Percentiles rank a stretch among this genome's conserved stretches.
phyloP scores from a whole-genome alignment of 2,113 vertebrate species.

The Pelecanus crispus region DNA sequence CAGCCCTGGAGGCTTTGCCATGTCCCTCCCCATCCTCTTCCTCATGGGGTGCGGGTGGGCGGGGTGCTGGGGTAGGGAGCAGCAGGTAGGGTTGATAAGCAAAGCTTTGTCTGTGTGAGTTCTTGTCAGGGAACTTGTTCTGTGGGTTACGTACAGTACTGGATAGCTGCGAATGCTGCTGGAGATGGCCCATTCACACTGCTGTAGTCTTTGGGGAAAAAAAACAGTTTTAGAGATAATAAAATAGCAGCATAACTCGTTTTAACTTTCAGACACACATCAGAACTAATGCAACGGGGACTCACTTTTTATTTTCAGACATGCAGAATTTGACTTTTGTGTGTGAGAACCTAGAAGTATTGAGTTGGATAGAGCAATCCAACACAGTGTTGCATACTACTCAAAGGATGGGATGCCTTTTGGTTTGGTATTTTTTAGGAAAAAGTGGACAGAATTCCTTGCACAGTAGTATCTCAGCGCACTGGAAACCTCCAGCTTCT shows the following conservation, averaged over 20 bases:
- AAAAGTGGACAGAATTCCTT: neutral
- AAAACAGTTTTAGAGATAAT: neutral
- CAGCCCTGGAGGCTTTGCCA: neutral
- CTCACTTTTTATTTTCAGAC: neutral
- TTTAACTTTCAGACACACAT: neutral
- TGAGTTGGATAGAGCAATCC: neutral
- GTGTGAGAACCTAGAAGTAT: neutral
- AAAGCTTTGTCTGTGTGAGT: neutral
- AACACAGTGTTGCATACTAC: neutral
- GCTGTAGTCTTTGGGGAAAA: neutral
- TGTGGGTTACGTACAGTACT: accelerated
- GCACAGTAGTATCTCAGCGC: neutral
- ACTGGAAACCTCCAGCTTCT: neutral
- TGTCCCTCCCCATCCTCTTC: neutral
- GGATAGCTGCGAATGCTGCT: neutral
- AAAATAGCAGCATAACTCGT: neutral
- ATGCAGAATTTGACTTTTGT: neutral
- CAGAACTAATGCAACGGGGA: neutral
- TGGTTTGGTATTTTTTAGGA: neutral
- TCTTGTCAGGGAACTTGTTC: neutral
- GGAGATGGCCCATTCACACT: neutral
- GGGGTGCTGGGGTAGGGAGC: neutral
- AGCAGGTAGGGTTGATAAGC: neutral
- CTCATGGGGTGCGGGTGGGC: accelerated
- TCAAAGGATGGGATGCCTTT: neutral